These are phyloP conservation scores for Contarinia nasturtii DNA, from an alignment of 1,140 invertebrate species.

Conservation along the genomic window DNA sequence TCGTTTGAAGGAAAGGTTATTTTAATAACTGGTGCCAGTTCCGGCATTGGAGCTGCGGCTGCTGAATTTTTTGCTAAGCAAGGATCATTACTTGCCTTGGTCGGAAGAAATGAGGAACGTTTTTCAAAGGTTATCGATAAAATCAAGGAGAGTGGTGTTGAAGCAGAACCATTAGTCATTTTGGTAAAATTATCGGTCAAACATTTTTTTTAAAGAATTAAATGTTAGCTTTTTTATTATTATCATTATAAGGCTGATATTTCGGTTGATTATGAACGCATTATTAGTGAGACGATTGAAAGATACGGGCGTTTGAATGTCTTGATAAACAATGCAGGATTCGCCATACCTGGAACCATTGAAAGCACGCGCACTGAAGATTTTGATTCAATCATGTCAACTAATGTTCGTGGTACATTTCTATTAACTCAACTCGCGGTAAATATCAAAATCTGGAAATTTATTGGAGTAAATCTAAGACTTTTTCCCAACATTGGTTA, in stretches of 20 bases:
- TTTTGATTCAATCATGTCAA: conserved; percentile 66
- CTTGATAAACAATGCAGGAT: conserved; percentile 75
- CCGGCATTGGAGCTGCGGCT: conserved; percentile 64
- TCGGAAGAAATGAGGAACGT: conserved; percentile 49
- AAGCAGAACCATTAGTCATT: conserved; percentile 3
- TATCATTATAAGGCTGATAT: too few species aligned
- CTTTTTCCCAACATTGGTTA: too few species aligned
- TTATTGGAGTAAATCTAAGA: too few species aligned
- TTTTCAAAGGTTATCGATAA: conserved; percentile 36
- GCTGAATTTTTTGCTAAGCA: conserved; percentile 50
- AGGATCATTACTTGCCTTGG: conserved; percentile 47
- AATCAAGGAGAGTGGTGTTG: conserved; percentile 21
- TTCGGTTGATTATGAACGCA: conserved; percentile 50
- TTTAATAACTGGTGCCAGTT: conserved; percentile 56
- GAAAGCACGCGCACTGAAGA: conserved; percentile 66
- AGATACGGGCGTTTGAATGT: conserved; percentile 56
- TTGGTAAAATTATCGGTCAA: too few species aligned
- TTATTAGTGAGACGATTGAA: conserved; percentile 46
- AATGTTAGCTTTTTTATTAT: too few species aligned
- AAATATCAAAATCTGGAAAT: too few species aligned
- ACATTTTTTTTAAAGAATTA: too few species aligned
- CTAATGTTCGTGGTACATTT: conserved; percentile 69
- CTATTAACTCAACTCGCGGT: conserved; percentile 65
- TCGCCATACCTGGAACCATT: conserved; percentile 59
- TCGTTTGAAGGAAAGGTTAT: conserved; percentile 39